Base-by-base conservation (phyloP, 2,888 invertebrate genomes). In the Dolichomitus sp. region DNA sequence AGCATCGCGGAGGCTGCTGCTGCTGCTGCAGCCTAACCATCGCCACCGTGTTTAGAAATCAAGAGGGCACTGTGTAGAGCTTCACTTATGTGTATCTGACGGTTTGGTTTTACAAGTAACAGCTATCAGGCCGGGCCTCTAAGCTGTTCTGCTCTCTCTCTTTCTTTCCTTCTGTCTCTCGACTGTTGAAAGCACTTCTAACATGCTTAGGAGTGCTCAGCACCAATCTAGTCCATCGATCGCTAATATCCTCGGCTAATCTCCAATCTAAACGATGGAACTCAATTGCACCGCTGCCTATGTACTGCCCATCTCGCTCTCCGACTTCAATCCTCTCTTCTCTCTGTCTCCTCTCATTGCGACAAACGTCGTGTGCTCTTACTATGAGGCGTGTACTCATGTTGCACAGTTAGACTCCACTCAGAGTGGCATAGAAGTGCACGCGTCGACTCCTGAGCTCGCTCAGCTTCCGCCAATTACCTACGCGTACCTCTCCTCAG, bases 201-300 rank as follows among this genome's bases (percentile, higher is more conserved):
- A 42, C 42, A 50, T 73, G 19, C 48, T 27, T 27, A 23, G 45
- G 37, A 66, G 48, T 48, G 48, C 48, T 48, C 48, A 72, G 72
- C 65, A 50, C 68, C 78, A 81, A 84, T 84, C 84, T 80, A 48
- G 70, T 82, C 63, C 82, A 84, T 82, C 80, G 82, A 84, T 84
- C 82, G 84, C 82, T 80, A 82, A 84, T 84, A 84, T 84, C 80
- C 68, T 69, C 61, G 77, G 80, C 84, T 80, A 84, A 84, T 84
- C 84, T 80, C 73, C 50, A 54, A 84, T 84, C 84, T 82, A 80
- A 84, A 82, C 82, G 84, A 77, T 74, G 75, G 65, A 77, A 80
- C 79, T 83, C 68, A 76, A 75, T 82, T 82, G 84, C 82, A 74
- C 74, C 79, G 82, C 76, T 76, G 74, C 27, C 50, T 61, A 42